phyloP scores from a whole-genome alignment of 2,888 invertebrate species.

The Eupithecia subfuscata region DNA sequence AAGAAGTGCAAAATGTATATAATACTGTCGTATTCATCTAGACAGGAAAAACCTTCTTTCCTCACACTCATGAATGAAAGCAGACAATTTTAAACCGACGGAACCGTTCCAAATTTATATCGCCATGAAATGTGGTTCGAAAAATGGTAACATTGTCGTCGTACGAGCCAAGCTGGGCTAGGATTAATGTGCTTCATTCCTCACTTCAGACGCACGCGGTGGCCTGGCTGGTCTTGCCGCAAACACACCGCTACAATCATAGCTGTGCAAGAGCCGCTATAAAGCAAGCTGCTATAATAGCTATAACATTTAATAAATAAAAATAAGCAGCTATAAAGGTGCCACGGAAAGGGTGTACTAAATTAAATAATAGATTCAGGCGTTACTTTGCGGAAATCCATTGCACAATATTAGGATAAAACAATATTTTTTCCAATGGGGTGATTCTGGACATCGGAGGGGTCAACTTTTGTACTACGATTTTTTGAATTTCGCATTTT shows the following conservation, averaged over 20 bases:
- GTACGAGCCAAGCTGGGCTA: conserved; percentile 15
- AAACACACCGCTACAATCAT: conserved; percentile 3
- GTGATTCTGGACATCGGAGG: too few relatives aligned
- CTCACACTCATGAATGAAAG: neutral
- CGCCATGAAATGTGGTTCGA: conserved; percentile 3
- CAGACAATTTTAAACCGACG: conserved; percentile 1
- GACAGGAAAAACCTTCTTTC: neutral
- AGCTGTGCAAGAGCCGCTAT: neutral
- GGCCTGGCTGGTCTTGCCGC: conserved; percentile 19
- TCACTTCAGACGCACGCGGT: conserved; percentile 41
- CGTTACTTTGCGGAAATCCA: too few relatives aligned
- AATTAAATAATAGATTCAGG: too few relatives aligned
- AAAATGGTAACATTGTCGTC: conserved; percentile 16
- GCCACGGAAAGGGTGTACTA: too few relatives aligned
- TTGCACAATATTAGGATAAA: too few relatives aligned
- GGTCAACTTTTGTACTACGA: too few relatives aligned
- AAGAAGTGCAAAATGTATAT: neutral
- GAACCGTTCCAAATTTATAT: neutral
- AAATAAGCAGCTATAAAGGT: too few relatives aligned
- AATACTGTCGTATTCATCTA: neutral
- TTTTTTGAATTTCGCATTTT: too few relatives aligned
- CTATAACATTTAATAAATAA: too few relatives aligned
- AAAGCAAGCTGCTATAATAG: too few relatives aligned
- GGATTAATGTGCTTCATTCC: conserved; percentile 43
- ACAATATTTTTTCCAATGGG: too few relatives aligned